Evolutionary conservation across 2,113 vertebrate species (phyloP).

Genomic region (Tympanuchus pallidicinctus): DNA sequence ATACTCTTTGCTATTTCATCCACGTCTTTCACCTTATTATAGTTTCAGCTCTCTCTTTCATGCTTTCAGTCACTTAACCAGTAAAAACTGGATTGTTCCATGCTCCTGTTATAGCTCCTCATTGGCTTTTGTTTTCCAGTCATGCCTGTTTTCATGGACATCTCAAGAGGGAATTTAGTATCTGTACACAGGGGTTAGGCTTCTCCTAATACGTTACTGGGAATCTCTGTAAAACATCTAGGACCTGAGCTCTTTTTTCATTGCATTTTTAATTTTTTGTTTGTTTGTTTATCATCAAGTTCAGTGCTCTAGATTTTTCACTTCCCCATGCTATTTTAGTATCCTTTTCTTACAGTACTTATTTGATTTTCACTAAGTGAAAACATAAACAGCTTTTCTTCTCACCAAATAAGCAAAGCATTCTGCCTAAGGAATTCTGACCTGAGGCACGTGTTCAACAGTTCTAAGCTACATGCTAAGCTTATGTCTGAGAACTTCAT

Average conservation of each 20-base stretch:
- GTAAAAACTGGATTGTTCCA: conserved; percentile 43
- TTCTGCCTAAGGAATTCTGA: neutral
- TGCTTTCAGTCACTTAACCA: conserved; percentile 47
- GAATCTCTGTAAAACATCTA: neutral
- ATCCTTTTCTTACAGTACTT: neutral
- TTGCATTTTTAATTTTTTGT: neutral
- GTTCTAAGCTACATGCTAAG: neutral
- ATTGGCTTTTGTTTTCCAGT: conserved; percentile 55
- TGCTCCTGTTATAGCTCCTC: conserved; percentile 31
- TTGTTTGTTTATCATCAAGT: neutral
- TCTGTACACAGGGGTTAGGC: neutral
- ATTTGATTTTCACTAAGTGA: neutral
- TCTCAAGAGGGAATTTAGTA: conserved; percentile 4
- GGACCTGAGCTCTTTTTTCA: neutral
- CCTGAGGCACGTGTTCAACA: neutral
- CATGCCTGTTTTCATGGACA: conserved; percentile 48
- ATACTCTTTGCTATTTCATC: conserved; percentile 27
- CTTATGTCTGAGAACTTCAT: neutral
- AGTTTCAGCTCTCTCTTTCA: conserved; percentile 35
- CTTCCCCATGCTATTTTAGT: neutral
- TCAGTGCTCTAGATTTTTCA: neutral
- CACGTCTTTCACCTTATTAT: conserved; percentile 1
- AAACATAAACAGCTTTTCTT: neutral
- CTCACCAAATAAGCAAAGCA: neutral
- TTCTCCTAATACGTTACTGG: neutral